These are phyloP conservation scores for Nephrotoma appendiculata DNA, from an alignment of 2,888 invertebrate genomes.

Conservation along the genomic window DNA sequence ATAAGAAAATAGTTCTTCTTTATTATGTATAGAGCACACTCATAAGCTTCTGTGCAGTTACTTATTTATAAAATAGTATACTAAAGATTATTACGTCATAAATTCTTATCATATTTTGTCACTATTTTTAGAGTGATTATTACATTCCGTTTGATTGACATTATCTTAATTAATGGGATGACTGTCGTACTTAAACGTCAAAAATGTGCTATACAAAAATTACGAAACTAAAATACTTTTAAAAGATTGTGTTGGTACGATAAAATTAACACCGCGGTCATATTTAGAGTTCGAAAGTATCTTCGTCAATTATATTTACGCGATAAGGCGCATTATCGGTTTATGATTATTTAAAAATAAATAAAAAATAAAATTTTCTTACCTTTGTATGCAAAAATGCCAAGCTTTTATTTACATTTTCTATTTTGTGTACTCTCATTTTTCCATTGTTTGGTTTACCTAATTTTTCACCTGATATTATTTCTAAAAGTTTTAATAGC, in stretches of 20 bases:
- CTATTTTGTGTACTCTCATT: constrained; percentile 97
- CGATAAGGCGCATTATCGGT: background rate
- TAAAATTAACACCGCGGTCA: too few species aligned
- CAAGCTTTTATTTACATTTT: constrained; percentile 95
- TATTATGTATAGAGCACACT: background rate
- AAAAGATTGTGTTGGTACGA: background rate
- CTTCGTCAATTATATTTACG: background rate
- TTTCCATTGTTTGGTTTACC: constrained; percentile 92
- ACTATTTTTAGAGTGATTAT: background rate
- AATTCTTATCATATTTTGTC: background rate
- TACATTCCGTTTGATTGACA: background rate
- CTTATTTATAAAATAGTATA: background rate
- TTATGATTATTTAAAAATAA: background rate
- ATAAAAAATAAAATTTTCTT: constrained; percentile 15
- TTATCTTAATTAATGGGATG: background rate
- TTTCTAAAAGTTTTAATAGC: constrained; percentile 84
- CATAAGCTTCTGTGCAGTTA: background rate
- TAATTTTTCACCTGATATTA: constrained; percentile 95
- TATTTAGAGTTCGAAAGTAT: background rate
- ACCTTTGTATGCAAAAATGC: constrained; percentile 92
- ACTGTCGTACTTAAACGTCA: background rate
- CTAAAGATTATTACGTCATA: background rate
- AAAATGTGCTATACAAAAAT: background rate
- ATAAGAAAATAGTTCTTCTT: background rate
- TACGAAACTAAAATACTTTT: background rate